Conservation (phyloP, 2,113 vertebrate genomes). For the Ciconia maguari region DNA sequence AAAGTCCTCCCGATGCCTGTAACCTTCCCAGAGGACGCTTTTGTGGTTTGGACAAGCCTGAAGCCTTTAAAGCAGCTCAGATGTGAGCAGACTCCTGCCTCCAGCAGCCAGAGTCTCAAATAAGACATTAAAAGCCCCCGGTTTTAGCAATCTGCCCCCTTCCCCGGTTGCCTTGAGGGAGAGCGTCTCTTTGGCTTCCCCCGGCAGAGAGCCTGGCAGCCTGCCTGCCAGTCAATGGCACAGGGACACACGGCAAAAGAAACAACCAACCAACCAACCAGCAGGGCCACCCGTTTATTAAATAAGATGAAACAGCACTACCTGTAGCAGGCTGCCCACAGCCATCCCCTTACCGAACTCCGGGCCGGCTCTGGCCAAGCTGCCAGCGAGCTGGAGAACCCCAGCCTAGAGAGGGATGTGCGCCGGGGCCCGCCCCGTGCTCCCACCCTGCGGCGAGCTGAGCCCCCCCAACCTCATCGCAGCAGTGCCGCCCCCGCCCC, state of each 20-base stretch:
- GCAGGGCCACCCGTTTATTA: neutral
- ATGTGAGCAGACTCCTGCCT: neutral
- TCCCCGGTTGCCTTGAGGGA: neutral
- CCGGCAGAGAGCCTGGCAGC: neutral
- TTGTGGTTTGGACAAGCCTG: neutral
- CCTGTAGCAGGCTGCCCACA: fast-evolving
- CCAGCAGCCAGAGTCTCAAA: neutral
- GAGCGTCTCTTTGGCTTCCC: neutral
- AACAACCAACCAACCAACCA: too few relatives aligned
- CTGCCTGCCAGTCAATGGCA: neutral
- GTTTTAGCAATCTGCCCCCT: neutral
- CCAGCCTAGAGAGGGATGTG: neutral
- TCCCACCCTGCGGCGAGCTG: neutral
- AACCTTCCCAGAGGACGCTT: neutral
- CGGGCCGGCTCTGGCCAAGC: neutral
- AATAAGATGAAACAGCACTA: neutral
- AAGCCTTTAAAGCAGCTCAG: neutral
- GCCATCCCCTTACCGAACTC: fast-evolving
- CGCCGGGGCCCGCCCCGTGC: neutral
- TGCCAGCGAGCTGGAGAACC: neutral
- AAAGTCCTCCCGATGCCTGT: neutral
- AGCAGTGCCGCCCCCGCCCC: neutral
- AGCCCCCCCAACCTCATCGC: neutral
- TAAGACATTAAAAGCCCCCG: neutral
- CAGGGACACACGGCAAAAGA: neutral